These are phyloP conservation scores for Stichopus horrens DNA, from an alignment of 53 echinoderm and acorn worm species.

Conservation along the genomic window DNA sequence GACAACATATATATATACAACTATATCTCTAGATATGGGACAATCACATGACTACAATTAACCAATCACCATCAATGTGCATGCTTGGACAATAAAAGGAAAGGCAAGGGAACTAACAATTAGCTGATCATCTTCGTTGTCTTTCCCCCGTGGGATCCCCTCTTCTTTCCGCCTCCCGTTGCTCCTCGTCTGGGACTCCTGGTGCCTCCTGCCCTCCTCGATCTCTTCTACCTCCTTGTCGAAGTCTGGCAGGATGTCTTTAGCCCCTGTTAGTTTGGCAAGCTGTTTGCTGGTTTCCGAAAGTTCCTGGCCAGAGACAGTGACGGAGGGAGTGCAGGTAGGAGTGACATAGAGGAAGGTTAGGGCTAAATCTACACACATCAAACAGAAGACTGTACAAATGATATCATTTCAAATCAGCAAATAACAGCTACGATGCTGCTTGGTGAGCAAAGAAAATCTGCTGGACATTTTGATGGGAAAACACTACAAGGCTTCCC, in stretches of 20 bases:
- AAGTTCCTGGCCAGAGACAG: conserved; percentile 71
- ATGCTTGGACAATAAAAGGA: neutral
- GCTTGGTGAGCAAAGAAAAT: no score
- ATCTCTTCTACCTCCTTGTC: conserved; percentile 64
- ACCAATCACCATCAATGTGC: neutral
- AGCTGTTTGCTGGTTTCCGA: conserved; percentile 99
- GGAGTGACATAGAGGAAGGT: conserved; percentile 30
- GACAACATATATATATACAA: no score
- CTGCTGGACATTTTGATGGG: no score
- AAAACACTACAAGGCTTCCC: no score
- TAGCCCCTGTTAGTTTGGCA: conserved; percentile 91
- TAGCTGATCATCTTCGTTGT: conserved; percentile 52
- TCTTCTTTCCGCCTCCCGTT: conserved; percentile 75
- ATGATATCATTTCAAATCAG: neutral
- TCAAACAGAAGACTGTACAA: neutral
- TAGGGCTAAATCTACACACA: conserved; percentile 19
- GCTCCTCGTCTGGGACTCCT: conserved; percentile 66
- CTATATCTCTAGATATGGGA: neutral
- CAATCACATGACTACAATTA: neutral
- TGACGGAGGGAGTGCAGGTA: conserved; percentile 33
- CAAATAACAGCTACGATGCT: neutral
- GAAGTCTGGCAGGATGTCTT: conserved; percentile 81
- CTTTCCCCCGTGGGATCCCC: conserved; percentile 38
- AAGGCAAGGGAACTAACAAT: conserved; percentile 45
- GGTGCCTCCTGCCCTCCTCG: neutral